Evolutionary conservation across 2,113 vertebrate species (phyloP).

Genomic region (Galemys pyrenaicus): DNA sequence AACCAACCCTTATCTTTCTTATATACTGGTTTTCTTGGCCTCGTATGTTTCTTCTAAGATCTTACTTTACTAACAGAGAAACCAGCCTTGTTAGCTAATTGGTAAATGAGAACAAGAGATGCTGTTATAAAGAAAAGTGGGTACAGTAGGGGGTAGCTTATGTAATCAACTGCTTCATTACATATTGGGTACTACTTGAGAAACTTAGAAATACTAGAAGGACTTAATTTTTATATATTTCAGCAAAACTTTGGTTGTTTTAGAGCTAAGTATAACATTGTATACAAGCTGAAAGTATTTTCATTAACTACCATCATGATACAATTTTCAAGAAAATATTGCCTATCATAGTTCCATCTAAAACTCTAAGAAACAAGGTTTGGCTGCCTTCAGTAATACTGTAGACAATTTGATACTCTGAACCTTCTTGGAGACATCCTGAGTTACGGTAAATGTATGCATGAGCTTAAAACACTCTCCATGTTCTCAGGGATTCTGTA

Average conservation of each 20-base stretch:
- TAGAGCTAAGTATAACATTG: not conserved
- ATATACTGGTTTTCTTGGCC: not conserved
- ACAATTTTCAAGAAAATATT: not conserved
- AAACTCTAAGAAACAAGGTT: not conserved
- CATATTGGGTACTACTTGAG: not conserved
- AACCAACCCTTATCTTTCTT: not conserved
- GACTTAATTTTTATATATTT: not conserved
- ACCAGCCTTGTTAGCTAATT: not conserved
- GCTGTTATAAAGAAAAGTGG: not conserved
- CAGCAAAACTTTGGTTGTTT: not conserved
- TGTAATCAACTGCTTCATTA: not conserved
- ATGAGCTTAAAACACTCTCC: conserved; percentile 44
- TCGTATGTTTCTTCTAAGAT: not conserved
- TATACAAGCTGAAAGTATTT: not conserved
- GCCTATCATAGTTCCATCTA: not conserved
- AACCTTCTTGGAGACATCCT: not conserved
- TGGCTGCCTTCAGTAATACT: not conserved
- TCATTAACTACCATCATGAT: not conserved
- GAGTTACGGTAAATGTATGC: not conserved
- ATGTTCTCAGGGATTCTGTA: not conserved
- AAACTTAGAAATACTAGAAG: not conserved
- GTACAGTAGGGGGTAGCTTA: not conserved
- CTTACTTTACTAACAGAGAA: not conserved
- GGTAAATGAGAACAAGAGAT: not conserved
- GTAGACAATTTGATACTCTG: not conserved